These are phyloP conservation scores for Sylvilagus floridanus DNA, from an alignment of 2,797 vertebrate genomes.

Conservation along the genomic window DNA sequence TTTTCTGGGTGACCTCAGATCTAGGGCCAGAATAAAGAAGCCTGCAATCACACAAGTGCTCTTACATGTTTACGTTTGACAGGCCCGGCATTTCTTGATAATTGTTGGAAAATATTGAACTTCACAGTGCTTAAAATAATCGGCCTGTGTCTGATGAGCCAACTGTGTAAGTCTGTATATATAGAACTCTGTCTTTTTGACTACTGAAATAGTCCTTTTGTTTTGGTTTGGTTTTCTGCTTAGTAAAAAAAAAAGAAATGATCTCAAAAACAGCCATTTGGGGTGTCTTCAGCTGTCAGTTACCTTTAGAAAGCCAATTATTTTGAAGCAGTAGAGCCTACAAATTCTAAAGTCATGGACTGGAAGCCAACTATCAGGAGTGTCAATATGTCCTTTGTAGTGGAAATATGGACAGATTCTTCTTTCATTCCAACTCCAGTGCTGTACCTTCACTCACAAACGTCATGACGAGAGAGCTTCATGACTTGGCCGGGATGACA, in stretches of 20 bases:
- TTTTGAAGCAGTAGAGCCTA: slow-evolving; percentile 71
- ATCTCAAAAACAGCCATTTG: slow-evolving; percentile 47
- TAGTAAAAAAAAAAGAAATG: neutral
- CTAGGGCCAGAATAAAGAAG: neutral
- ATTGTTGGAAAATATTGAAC: neutral
- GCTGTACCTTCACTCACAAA: neutral
- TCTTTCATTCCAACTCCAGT: neutral
- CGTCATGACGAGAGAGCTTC: neutral
- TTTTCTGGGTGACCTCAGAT: neutral
- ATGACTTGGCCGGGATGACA: neutral
- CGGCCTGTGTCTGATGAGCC: neutral
- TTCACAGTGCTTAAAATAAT: neutral
- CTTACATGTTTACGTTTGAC: neutral
- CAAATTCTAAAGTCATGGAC: slow-evolving; percentile 43
- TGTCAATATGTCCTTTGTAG: slow-evolving; percentile 61
- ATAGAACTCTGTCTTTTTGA: neutral
- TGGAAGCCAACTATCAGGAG: slow-evolving; percentile 39
- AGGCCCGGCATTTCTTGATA: neutral
- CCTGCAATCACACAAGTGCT: neutral
- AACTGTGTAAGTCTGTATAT: neutral
- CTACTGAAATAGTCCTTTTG: slow-evolving; percentile 18
- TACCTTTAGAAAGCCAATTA: slow-evolving; percentile 67
- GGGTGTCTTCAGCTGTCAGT: slow-evolving; percentile 61
- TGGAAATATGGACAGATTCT: neutral
- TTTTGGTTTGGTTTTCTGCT: neutral